phyloP scores from a whole-genome alignment of 1,140 invertebrate species.

The Dendroctonus ponderosae region DNA sequence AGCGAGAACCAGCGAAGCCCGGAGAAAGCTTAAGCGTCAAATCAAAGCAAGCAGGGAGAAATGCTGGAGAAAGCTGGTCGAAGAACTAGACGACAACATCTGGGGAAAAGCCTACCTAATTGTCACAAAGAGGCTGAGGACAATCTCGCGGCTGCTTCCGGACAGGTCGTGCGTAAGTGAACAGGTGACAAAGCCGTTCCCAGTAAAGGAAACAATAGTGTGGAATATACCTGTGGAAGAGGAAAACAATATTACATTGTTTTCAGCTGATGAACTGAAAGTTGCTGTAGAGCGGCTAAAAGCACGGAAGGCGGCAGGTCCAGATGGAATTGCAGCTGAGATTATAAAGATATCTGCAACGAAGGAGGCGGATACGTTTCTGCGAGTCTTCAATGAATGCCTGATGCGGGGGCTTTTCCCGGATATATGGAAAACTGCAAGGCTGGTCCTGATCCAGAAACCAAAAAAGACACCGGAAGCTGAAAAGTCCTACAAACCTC shows the following conservation, averaged over 20 bases:
- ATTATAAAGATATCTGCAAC: background rate
- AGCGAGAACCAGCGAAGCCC: too few relatives aligned
- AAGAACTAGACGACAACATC: too few relatives aligned
- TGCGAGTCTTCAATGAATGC: background rate
- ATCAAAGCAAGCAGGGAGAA: too few relatives aligned
- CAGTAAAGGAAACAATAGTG: background rate
- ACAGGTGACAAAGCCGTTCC: background rate
- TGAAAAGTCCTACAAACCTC: constrained; percentile 2
- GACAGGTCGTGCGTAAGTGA: background rate
- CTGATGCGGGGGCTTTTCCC: background rate
- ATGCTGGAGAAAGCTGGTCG: too few relatives aligned
- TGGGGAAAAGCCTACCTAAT: too few relatives aligned
- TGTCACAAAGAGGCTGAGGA: too few relatives aligned
- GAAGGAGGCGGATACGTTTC: background rate
- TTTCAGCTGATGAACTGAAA: background rate
- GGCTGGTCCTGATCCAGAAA: constrained; percentile 15
- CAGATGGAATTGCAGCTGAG: background rate
- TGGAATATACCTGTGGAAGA: background rate
- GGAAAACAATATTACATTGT: background rate
- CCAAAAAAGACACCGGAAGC: constrained; percentile 13
- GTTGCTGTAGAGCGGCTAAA: background rate
- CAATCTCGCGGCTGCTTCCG: too few relatives aligned
- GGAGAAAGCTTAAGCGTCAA: too few relatives aligned
- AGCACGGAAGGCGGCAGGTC: background rate
- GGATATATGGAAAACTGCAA: constrained; percentile 11